Base-by-base conservation (phyloP, 2,888 invertebrate species). In the Spisula subtruncata region DNA sequence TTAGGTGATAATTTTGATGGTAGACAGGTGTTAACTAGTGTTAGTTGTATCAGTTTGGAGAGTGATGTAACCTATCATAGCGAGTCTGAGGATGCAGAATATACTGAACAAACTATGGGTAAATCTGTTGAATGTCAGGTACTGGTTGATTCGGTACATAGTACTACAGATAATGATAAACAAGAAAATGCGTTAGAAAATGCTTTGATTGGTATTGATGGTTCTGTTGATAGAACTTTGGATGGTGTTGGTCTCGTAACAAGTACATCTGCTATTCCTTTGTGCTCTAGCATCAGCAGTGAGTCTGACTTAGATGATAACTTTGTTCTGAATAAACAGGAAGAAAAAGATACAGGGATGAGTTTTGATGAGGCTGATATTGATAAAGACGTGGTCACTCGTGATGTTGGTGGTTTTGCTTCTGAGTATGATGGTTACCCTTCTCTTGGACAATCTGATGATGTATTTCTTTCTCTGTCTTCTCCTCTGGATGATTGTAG, bases 1-100 rank as follows among this genome's bases (percentile, higher is more conserved):
- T 66, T 25, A 25, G 60, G n/a, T 66, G 60, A 10, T 66, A 25
- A 35, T 32, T 75, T 32, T 35, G 35, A 18, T 75, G 32, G 25
- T 8, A 12, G 32, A 20, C 71, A 35, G 48, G 20, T 79, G n/a
- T 29, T 83, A n/a, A 32, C 56, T 16, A 87, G 90, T 83, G 87
- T 48, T 18, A 89, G 86, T 54, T 86, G 83, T 75, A 88, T 92
- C 10, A 93, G 92, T 86, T 75, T 85, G 25, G 92, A 88, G 54
- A 89, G 90, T 90, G 92, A 92, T 83, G 90, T 89, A 16, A 90
- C 91, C 83, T 91, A 92, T 89, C 88, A 93, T 82, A 89, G 89
- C 41, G 92, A 91, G n/a, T 91, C 89, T n/a, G 92, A 91, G 12
- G 91, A 92, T 86, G 35, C 29, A 1, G 82, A 32, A 81, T 25